Evolutionary conservation across 2,888 invertebrate genomes (phyloP), one percentile per base, ranked within the genome.

Genomic region (Parelbella ahira): DNA sequence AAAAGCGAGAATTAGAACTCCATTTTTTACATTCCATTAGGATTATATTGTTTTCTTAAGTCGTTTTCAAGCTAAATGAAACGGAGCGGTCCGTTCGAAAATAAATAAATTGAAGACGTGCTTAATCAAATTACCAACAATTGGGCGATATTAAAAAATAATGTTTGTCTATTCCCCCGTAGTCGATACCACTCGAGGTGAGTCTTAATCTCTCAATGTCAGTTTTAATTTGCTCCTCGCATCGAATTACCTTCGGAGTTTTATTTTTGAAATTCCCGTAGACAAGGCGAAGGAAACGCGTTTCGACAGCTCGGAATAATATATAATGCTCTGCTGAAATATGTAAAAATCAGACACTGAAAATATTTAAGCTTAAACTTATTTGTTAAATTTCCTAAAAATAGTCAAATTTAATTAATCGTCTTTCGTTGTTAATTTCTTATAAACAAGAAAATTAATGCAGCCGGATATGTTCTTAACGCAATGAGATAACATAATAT

Each of bases 121-220:
- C 43, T 25, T 67, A 64, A 70, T 73, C 66, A 66, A 68, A 68
- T 64, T 63, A 58, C 56, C 51, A 51, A 53, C 54, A 56, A 56
- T 60, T 60, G 42, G 53, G 48, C 43, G 50, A 51, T 54, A 57
- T 56, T 56, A 59, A 58, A 63, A 58, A 55, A 52, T 32, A 50
- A 53, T 59, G 56, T 59, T 59, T 60, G 52, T 66, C 57, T 63
- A 60, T 63, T 57, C 54, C 60, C 51, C 55, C 55, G 51, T 51
- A 60, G 58, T 60, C 65, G 57, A 69, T 68, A 75, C 68, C 67
- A 71, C 68, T 68, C 68, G 60, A 70, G 68, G 64, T 61, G 47
- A 55, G 57, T 73, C 80, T 78, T 86, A 84, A 87, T 87, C 79
- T 83, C 80, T 87, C 86, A 86, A 78, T 80, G 86, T 87, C 86